Evolutionary conservation across 2,113 vertebrate species (phyloP).

Genomic region (Bucco capensis): DNA sequence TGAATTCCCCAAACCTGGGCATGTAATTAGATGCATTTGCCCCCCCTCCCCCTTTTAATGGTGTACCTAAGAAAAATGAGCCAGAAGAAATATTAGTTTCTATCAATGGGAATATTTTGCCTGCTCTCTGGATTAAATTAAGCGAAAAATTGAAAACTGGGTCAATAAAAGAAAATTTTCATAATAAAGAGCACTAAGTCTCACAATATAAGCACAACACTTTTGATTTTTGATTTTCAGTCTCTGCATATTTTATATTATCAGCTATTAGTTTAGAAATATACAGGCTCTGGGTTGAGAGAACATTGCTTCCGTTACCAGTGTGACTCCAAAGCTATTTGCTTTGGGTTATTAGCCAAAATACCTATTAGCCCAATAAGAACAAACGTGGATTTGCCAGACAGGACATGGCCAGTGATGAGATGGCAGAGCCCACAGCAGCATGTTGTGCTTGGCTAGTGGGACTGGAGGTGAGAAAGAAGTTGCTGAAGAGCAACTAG

Average conservation of each 20-base stretch:
- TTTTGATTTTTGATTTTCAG: background rate
- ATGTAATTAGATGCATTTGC: constrained; percentile 9
- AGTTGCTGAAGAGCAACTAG: background rate
- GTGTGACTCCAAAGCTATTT: background rate
- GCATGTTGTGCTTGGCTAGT: accelerated
- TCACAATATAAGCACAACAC: background rate
- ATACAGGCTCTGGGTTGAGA: background rate
- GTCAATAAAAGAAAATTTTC: background rate
- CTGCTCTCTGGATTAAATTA: background rate
- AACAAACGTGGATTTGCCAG: background rate
- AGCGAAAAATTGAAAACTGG: background rate
- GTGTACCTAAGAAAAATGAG: constrained; percentile 11
- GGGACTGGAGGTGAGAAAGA: background rate
- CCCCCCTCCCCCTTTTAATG: background rate
- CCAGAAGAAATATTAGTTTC: constrained; percentile 31
- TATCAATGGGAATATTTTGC: background rate
- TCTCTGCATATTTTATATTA: background rate
- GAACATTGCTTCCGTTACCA: background rate
- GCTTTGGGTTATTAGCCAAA: background rate
- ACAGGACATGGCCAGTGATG: accelerated
- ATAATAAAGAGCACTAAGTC: background rate
- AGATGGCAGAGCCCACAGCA: background rate
- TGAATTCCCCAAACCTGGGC: background rate
- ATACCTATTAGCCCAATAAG: background rate
- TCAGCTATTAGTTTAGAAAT: background rate